These are phyloP conservation scores for Parnassius orleans DNA, from an alignment of 2,888 invertebrate genomes.

Conservation along the genomic window DNA sequence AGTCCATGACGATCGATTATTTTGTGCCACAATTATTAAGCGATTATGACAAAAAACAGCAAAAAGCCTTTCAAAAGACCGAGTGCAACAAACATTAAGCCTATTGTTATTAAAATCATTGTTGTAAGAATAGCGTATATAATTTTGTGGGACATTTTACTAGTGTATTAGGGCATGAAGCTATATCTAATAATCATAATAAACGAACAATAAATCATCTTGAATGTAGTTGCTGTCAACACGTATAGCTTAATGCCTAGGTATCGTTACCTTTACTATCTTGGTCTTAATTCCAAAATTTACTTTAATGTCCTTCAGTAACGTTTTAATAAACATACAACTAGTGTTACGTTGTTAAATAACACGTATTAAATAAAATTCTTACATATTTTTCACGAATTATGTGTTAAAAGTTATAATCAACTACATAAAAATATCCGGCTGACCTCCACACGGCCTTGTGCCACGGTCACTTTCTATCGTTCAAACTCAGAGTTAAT, in stretches of 20 bases:
- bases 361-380: background rate
- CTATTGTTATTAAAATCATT: too few species aligned
- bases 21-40: too few species aligned
- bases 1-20: too few species aligned
- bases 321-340: conserved; percentile 19
- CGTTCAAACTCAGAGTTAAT: conserved; percentile 38
- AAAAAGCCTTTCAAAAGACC: too few species aligned
- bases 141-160: background rate
- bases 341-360: conserved; percentile 8
- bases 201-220: conserved; percentile 20
- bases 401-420: conserved; percentile 30
- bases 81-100: too few species aligned
- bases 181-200: conserved; percentile 5
- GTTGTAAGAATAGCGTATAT: too few species aligned
- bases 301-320: conserved; percentile 13
- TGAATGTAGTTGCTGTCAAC: conserved; percentile 9
- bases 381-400: conserved; percentile 9
- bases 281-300: conserved; percentile 18
- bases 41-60: too few species aligned
- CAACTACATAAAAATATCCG: conserved; percentile 48
- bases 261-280: conserved; percentile 17
- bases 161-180: conserved; percentile 9
- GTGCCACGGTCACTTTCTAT: conserved; percentile 60
- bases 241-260: conserved; percentile 9
- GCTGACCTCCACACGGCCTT: conserved; percentile 67